phyloP scores from a whole-genome alignment of 2,888 invertebrate genomes.

The Amiota minor region DNA sequence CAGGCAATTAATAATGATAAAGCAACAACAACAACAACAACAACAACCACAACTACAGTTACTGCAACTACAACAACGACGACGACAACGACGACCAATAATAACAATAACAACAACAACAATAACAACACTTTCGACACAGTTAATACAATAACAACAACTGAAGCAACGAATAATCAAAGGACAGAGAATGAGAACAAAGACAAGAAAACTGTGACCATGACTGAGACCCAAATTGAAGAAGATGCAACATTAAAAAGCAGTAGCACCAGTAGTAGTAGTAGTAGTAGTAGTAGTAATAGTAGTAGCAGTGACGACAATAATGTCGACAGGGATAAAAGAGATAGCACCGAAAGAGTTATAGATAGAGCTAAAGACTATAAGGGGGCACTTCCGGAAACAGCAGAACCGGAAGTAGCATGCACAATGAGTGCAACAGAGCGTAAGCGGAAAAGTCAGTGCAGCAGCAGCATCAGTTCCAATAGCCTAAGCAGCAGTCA shows the following conservation, averaged over 20 bases:
- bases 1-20: constrained; percentile 73
- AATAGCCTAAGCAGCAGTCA: constrained; percentile 49
- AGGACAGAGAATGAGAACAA: constrained; percentile 10
- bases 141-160: constrained; percentile 30
- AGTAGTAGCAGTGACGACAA: constrained; percentile 22
- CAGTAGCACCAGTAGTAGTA: constrained; percentile 36
- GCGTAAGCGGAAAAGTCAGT: constrained; percentile 43
- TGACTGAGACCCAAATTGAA: neutral
- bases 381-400: constrained; percentile 19
- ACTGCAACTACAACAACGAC: constrained; percentile 49
- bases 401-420: neutral
- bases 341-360: neutral
- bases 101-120: constrained; percentile 49
- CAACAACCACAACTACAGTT: constrained; percentile 46
- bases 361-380: constrained; percentile 26
- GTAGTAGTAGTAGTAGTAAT: constrained; percentile 35
- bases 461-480: constrained; percentile 47
- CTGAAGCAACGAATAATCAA: constrained; percentile 1
- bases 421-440: constrained; percentile 17
- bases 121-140: constrained; percentile 46
- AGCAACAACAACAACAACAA: constrained; percentile 48
- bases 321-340: constrained; percentile 18
- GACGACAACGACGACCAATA: constrained; percentile 48
- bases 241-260: constrained; percentile 41
- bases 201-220: neutral